These are phyloP conservation scores for Lanistes nyassanus DNA, from an alignment of 1,140 invertebrate genomes.

Conservation along the genomic window DNA sequence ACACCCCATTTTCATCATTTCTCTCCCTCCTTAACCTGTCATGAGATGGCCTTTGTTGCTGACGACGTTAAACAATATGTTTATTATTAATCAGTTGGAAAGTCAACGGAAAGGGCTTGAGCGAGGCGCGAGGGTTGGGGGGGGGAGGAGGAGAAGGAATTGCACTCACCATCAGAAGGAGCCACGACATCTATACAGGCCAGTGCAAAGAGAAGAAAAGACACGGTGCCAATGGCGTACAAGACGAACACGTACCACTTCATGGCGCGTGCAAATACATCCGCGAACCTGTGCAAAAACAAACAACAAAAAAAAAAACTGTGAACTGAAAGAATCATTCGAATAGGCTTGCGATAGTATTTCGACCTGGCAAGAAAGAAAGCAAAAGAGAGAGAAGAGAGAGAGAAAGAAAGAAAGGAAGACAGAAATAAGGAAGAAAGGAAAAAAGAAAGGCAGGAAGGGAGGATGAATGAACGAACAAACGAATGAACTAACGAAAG, in stretches of 20 bases:
- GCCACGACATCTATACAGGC: neutral
- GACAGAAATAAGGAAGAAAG: neutral
- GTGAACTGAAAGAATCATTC: neutral
- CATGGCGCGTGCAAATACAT: slow-evolving; percentile 4
- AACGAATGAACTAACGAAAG: neutral
- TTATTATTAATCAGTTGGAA: too few species aligned
- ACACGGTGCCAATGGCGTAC: slow-evolving; percentile 8
- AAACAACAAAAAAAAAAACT: neutral
- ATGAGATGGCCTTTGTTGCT: too few species aligned
- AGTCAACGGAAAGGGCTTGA: too few species aligned
- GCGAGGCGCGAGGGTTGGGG: too few species aligned
- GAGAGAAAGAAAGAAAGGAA: neutral
- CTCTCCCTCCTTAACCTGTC: too few species aligned
- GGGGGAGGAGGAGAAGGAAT: too few species aligned
- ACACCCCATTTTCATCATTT: too few species aligned
- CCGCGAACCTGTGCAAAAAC: slow-evolving; percentile 2
- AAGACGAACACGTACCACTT: neutral
- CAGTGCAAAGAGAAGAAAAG: slow-evolving; percentile 12
- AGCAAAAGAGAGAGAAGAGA: neutral
- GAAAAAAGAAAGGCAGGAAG: too few species aligned
- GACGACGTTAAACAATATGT: too few species aligned
- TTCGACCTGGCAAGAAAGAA: neutral
- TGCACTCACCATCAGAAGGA: neutral
- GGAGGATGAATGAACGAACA: too few species aligned
- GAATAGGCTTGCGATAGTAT: neutral